Conservation (phyloP, 2,797 vertebrate genomes). For the Manis crassicaudata region DNA sequence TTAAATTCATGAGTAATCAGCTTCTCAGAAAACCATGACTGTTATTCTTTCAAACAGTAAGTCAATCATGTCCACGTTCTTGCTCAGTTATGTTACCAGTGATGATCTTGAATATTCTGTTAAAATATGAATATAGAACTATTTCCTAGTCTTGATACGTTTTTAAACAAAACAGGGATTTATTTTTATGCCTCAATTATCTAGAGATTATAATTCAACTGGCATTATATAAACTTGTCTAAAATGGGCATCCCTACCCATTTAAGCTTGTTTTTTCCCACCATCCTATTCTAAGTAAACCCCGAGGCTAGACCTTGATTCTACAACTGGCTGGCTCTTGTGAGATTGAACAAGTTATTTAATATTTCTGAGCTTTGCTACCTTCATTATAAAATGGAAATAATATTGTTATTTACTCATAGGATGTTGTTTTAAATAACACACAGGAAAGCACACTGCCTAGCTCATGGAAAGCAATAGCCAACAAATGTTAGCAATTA, state of each 20-base stretch:
- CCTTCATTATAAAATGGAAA: not conserved
- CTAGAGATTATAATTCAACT: not conserved
- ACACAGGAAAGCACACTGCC: not conserved
- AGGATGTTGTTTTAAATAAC: not conserved
- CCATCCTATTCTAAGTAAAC: not conserved
- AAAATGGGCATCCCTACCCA: not conserved
- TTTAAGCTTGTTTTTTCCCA: not conserved
- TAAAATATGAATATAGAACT: not conserved
- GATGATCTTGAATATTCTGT: not conserved
- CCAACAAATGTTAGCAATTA: not conserved
- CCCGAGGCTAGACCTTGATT: not conserved
- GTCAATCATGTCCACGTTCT: not conserved
- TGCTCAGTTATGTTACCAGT: not conserved
- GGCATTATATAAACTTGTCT: not conserved
- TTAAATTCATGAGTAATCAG: not conserved
- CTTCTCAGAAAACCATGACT: not conserved
- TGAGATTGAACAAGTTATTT: not conserved
- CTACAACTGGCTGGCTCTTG: not conserved
- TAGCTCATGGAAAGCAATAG: not conserved
- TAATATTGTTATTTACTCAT: not conserved
- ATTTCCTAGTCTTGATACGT: not conserved
- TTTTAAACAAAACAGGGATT: constrained; percentile 43
- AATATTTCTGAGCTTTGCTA: not conserved
- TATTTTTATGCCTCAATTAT: not conserved
- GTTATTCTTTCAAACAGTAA: not conserved